phyloP scores from a whole-genome alignment of 92 coral and sea anemone species.

The Micromussa lordhowensis region DNA sequence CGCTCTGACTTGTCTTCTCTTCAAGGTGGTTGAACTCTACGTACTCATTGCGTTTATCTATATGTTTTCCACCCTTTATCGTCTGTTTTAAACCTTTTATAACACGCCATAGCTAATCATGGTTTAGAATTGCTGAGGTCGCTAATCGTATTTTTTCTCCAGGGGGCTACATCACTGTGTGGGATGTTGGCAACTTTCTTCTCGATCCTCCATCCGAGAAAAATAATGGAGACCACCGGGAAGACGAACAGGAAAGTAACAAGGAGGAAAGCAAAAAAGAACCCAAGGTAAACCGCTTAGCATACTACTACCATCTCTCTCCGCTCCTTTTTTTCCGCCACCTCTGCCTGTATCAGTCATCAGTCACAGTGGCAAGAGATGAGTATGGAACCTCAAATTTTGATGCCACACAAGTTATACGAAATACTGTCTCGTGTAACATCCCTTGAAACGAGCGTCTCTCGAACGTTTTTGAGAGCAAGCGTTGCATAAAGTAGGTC shows the following conservation, averaged over 20 bases:
- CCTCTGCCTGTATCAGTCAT: no score
- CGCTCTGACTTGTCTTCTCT: not conserved
- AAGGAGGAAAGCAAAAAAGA: conserved; percentile 63
- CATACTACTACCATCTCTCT: not conserved
- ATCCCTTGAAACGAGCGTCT: no score
- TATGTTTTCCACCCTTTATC: not conserved
- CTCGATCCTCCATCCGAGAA: conserved; percentile 70
- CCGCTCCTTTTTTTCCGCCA: no score
- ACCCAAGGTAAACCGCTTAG: conserved; percentile 66
- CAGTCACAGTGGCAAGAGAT: no score
- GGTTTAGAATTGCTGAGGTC: not conserved
- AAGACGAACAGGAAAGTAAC: conserved; percentile 49
- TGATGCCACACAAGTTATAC: no score
- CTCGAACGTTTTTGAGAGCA: no score
- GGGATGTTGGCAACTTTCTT: conserved; percentile 97
- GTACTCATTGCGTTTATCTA: not conserved
- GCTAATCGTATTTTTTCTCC: not conserved
- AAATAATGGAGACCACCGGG: conserved; percentile 48
- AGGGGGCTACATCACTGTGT: conserved; percentile 96
- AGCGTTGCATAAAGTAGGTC: no score
- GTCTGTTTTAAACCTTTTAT: not conserved
- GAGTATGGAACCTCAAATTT: no score
- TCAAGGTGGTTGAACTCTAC: not conserved
- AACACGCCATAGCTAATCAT: not conserved
- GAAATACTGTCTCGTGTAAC: no score